Base-by-base conservation (phyloP, 2,113 vertebrate species). In the Rhabdomys dilectus region DNA sequence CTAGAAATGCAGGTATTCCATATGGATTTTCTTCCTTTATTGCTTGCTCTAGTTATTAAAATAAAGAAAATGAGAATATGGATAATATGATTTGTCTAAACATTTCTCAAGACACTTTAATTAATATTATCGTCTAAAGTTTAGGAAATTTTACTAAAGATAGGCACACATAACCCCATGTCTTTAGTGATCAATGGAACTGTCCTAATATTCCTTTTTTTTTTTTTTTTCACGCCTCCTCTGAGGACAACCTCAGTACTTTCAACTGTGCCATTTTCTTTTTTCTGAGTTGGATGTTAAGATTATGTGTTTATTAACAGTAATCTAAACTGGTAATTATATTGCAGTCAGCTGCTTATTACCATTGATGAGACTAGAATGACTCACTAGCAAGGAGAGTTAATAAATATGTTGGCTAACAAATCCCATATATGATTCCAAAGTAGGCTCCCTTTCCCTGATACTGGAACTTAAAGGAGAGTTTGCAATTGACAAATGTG, bases 401-500 rank as follows among this genome's bases (percentile, higher is more conserved):
- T 96, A 91, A 87, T 97, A 93, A 97, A 97, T 82, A 95, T 60
- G 91, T 97, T 96, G 92, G 64, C 73, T 96, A 91, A 91, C 53
- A 91, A 94, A 75, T 56, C 96, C 84, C 89, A 22, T 94, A 89
- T 85, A 48, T 94, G 81, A 75, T 92, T 95, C 95, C 93, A 92
- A 93, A 94, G 93, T 80, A 93, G 88, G 95, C 89, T 91, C 75
- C 92, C 51, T n/a, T 93, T 96, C 98, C 98, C 97, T 95, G 86
- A 29, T 99, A 99, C 95, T 99, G 99, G 98, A 73, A 96, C 92
- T 36, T 77, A 22, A 42, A 88, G 64, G n/a, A 93, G 42, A 82
- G 9, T 51, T 45, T 96, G 62, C 2, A 0, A 53, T 97, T 76
- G 77, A 64, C 96, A 95, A 73, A 87, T 2, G 62, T 66, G 78